phyloP scores from a whole-genome alignment of 2,888 invertebrate species.

The Mythimna loreyi region DNA sequence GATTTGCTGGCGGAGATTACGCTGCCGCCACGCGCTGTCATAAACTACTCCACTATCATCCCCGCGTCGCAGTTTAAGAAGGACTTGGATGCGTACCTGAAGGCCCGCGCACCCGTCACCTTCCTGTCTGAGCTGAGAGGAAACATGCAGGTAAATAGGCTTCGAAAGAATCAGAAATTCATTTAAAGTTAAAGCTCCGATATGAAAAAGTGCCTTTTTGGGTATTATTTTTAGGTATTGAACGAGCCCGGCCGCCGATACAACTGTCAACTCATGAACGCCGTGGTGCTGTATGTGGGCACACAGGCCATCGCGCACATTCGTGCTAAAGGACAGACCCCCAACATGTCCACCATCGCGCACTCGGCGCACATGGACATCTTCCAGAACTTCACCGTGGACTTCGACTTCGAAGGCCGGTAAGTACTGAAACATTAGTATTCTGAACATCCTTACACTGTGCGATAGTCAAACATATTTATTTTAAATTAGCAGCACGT shows the following conservation, averaged over 20 bases:
- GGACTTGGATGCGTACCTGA: conserved; percentile 98
- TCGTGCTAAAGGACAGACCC: conserved; percentile 96
- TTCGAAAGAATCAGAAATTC: neutral
- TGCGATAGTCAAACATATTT: neutral
- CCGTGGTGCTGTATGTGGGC: conserved; percentile 99
- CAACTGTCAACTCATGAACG: conserved; percentile 99
- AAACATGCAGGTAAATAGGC: conserved; percentile 93
- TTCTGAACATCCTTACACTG: no score
- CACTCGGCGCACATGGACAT: conserved; percentile 99
- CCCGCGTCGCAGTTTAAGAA: conserved; percentile 97
- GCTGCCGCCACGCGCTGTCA: conserved; percentile 96
- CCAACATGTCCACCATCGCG: conserved; percentile 99
- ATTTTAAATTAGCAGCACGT: conserved; percentile 7
- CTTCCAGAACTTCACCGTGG: conserved; percentile 99
- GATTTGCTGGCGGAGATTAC: conserved; percentile 97
- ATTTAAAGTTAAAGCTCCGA: neutral
- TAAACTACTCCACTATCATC: conserved; percentile 96
- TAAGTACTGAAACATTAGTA: conserved; percentile 63
- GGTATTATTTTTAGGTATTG: conserved; percentile 91
- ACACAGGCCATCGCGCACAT: conserved; percentile 98
- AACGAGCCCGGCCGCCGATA: conserved; percentile 97
- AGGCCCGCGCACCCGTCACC: conserved; percentile 98
- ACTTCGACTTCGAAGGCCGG: conserved; percentile 98
- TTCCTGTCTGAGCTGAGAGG: conserved; percentile 98
- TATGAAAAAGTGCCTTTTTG: neutral